Percentiles rank a stretch among this genome's conserved stretches.
Evolutionary conservation across 2,113 vertebrate genomes (phyloP).

Genomic region (Cisticola juncidis): DNA sequence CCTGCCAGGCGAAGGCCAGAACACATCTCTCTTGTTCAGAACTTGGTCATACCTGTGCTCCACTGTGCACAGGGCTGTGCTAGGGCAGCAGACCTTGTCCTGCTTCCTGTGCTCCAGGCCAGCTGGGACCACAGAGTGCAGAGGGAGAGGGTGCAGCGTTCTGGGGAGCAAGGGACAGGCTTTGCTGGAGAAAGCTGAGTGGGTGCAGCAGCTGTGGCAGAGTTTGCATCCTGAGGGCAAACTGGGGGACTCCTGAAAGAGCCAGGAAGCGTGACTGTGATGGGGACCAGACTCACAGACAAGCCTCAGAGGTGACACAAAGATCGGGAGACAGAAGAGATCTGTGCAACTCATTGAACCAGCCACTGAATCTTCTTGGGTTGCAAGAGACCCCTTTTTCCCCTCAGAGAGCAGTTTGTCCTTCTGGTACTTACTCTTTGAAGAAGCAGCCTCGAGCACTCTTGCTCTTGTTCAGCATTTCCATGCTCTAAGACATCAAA

Average conservation of each 20-base stretch:
- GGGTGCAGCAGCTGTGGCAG: neutral
- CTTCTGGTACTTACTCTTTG: neutral
- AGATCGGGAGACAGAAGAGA: neutral
- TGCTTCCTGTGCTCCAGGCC: neutral
- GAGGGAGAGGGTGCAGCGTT: neutral
- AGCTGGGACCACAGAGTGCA: neutral
- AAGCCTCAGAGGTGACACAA: neutral
- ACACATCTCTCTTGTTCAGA: accelerated
- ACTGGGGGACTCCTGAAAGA: neutral
- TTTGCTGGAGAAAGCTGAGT: neutral
- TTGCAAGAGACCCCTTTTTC: neutral
- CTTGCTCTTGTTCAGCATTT: neutral
- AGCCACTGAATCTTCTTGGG: neutral
- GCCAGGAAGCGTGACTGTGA: neutral
- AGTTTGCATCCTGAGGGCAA: neutral
- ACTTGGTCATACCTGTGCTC: neutral
- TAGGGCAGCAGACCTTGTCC: neutral
- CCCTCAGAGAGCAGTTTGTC: neutral
- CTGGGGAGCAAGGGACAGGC: neutral
- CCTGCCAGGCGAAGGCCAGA: neutral
- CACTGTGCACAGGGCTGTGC: neutral
- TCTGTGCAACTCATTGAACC: neutral
- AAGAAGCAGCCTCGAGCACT: neutral
- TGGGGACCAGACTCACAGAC: neutral
- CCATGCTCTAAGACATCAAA: neutral